phyloP scores from a whole-genome alignment of 2,797 vertebrate genomes.

The Dromococcyx pavoninus region DNA sequence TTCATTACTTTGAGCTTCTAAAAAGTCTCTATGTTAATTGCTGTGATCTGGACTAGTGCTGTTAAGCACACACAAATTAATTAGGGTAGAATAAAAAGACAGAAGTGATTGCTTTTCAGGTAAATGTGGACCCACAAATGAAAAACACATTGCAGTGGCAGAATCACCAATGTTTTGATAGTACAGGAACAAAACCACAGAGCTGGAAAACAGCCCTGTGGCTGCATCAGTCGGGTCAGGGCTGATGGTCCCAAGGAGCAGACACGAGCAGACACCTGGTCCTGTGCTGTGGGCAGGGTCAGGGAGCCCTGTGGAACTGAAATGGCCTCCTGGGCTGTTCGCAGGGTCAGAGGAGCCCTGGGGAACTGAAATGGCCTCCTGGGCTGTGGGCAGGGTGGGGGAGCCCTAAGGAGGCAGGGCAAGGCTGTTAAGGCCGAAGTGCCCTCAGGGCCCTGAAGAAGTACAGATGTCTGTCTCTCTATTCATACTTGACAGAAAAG shows the following conservation, averaged over 20 bases:
- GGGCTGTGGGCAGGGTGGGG: background rate
- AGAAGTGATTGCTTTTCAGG: background rate
- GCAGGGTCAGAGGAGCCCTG: background rate
- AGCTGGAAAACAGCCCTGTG: background rate
- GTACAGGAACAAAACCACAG: background rate
- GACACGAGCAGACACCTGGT: background rate
- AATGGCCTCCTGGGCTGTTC: background rate
- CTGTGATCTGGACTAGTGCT: background rate
- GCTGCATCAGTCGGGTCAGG: fast-evolving
- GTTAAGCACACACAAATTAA: background rate
- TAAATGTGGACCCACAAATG: background rate
- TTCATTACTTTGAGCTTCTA: background rate
- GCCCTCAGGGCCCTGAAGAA: background rate
- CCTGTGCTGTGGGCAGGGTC: background rate
- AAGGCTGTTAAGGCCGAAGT: background rate
- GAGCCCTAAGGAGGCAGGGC: background rate
- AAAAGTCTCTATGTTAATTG: background rate
- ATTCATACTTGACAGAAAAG: background rate
- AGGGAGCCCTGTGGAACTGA: background rate
- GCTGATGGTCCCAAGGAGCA: background rate
- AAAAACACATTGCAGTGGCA: background rate
- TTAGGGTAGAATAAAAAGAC: background rate
- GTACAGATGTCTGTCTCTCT: background rate
- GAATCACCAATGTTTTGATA: background rate
- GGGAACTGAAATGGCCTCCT: background rate